These are phyloP conservation scores for Gouania willdenowi DNA, from an alignment of 2,797 vertebrate species.

Conservation along the genomic window DNA sequence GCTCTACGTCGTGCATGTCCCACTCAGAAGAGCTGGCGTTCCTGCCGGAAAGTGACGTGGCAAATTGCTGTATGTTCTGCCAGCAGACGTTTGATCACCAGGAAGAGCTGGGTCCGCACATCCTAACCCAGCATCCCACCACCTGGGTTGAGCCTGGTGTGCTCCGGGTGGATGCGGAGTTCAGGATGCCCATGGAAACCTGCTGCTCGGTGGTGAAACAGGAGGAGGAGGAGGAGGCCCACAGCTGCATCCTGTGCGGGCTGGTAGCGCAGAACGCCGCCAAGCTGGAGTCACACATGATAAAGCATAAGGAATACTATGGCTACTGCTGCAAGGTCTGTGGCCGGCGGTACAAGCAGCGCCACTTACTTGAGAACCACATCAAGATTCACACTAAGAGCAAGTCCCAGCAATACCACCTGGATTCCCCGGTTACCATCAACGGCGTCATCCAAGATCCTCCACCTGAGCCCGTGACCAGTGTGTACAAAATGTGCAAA, in stretches of 20 bases:
- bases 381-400: slow-evolving; percentile 89
- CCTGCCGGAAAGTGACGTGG: slow-evolving; percentile 61
- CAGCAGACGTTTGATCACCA: slow-evolving; percentile 81
- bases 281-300: slow-evolving; percentile 88
- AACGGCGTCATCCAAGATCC: slow-evolving; percentile 84
- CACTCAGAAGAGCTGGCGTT: slow-evolving; percentile 66
- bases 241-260: slow-evolving; percentile 88
- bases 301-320: slow-evolving; percentile 95
- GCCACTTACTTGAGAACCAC: slow-evolving; percentile 97
- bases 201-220: background rate
- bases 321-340: slow-evolving; percentile 88
- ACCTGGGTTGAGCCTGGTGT: slow-evolving; percentile 86
- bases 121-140: slow-evolving; percentile 83
- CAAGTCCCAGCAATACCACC: slow-evolving; percentile 78
- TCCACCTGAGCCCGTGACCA: slow-evolving; percentile 65
- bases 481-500: slow-evolving; percentile 92
- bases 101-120: slow-evolving; percentile 87
- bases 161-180: slow-evolving; percentile 86
- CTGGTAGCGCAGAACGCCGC: slow-evolving; percentile 74
- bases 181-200: slow-evolving; percentile 80
- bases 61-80: slow-evolving; percentile 92
- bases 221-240: slow-evolving; percentile 67
- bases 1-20: slow-evolving; percentile 75
- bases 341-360: slow-evolving; percentile 90
- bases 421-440: slow-evolving; percentile 81